A percentile compares a stretch with the other conserved stretches of the same genome.
Evolutionary conservation across 2,113 vertebrate species (phyloP).

Genomic region (Colistium nudipinnis): DNA sequence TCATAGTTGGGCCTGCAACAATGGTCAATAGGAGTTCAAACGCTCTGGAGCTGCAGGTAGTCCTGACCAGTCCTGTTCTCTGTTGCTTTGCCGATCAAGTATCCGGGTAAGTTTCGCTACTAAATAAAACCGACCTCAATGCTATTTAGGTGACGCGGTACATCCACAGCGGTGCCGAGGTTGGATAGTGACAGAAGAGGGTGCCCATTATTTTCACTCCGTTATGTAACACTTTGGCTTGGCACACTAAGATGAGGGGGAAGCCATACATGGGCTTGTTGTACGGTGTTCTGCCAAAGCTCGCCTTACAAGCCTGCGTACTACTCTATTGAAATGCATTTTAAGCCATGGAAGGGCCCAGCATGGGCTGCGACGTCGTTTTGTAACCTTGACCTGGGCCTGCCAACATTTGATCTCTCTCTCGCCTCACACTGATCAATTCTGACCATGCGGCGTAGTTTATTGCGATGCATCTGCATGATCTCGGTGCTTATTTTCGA

Average conservation of each 20-base stretch:
- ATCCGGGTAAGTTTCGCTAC: too few relatives aligned
- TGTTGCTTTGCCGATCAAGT: too few relatives aligned
- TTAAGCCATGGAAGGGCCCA: conserved; percentile 7
- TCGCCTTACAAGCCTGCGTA: neutral
- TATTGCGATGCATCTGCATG: too few relatives aligned
- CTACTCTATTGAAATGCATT: conserved; percentile 16
- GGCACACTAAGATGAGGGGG: conserved; percentile 32
- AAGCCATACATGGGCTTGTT: conserved; percentile 24
- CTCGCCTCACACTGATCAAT: conserved; percentile 25
- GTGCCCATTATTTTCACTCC: conserved; percentile 23
- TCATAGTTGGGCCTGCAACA: too few relatives aligned
- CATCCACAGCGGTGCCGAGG: neutral
- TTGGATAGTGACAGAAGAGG: neutral
- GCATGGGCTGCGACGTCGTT: conserved; percentile 7
- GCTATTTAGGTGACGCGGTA: conserved; percentile 4
- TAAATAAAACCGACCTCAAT: too few relatives aligned
- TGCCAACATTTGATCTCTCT: conserved; percentile 38
- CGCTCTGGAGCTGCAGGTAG: too few relatives aligned
- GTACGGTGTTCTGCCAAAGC: conserved; percentile 15
- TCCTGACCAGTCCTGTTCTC: too few relatives aligned
- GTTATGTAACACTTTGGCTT: conserved; percentile 47
- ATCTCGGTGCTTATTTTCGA: too few relatives aligned
- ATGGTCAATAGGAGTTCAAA: too few relatives aligned
- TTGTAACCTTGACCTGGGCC: conserved; percentile 20
- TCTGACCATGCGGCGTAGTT: neutral